Evolutionary conservation across 1,140 invertebrate genomes (phyloP), one percentile per base, ranked within the genome.

Genomic region (Oncopodura yosiiana): DNA sequence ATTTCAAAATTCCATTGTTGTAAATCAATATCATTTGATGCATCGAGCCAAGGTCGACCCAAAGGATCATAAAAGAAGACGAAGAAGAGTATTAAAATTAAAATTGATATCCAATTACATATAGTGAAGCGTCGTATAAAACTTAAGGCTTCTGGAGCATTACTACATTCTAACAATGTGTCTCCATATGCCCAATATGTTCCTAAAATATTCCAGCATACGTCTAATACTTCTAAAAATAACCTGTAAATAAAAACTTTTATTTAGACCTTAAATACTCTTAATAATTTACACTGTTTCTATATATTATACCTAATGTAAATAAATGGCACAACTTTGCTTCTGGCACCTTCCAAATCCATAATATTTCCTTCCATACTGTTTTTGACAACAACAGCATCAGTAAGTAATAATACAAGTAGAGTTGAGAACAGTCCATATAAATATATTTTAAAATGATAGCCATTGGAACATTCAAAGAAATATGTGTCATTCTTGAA

Each of bases 101-200:
- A 76, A 24, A 88, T 71, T 1, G 61, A 63, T 23, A 84, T 75
- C 87, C 87, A 91, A 64, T 87, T 83, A 67, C 83, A 86, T 26
- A 88, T 74, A 0, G 86, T 83, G 53, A 86, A 75, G 46, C 62
- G 32, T 53, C 48, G 52, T 18, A 60, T 53, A 38, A 63, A 63
- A 18, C 27, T 24, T 11, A 58, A 38, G 6, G 48, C 46, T 21
- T 53, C 45, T 3, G 61, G 57, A 12, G 54, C 57, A 5, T 50
- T 34, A 12, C 18, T 39, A 34, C 48, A 54, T 14, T 38, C 39
- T 30, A 49, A 19, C 11, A 62, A 50, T 4, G 38, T 38, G 19
- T 51, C 41, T 3, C 64, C 67, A 67, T 86, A 83, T 32, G 85
- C 78, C 86, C 86, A 89, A 65, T 86, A 75, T 3, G 83, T 86